Evolutionary conservation across 1,140 invertebrate species (phyloP), one percentile per base, ranked within the genome.

Genomic region (Metaphire vulgaris): DNA sequence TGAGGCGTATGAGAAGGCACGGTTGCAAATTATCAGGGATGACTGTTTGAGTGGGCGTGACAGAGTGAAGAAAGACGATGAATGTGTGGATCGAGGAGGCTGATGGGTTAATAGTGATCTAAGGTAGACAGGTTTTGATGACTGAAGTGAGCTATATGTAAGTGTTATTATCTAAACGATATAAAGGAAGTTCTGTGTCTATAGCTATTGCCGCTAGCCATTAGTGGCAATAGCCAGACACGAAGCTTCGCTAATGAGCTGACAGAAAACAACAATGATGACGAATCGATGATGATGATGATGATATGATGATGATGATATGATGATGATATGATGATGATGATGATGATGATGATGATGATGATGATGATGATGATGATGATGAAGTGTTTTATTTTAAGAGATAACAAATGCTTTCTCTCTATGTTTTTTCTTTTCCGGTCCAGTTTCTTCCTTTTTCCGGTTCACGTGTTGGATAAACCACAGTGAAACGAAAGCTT

Each of bases 341-440:
- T 56, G 41, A 56, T 56, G 41, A 56, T 56, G 41, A 56, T 56
- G 41, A 56, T 56, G 41, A 56, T 21, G 41, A 56, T 56, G 41
- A 56, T 56, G 41, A 56, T 56, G 41, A 56, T 56, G 41, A 56
- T 56, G 41, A 56, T 56, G 41, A 56, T 56, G 41, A 56, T 56
- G 41, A 56, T 56, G 41, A 56, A 56, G 21, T 56, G 21, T 56
- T 56, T 12, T 56, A 21, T 21, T 56, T 12, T 21, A 56, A 21
- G 41, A 56, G 41, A 56, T 56, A 12, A 12, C 41, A 12, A 56
- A 56, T 12, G 41, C 41, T 56, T 6, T 21, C 41, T 56, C 6
- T 56, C 21, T 56, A 56, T 56, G 21, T 12, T 56, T 56, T 56
- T 56, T 56, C 41, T 56, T 56, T 56, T 56, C 6, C 21, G 21